Evolutionary conservation across 2,888 invertebrate genomes (phyloP), one percentile per base, ranked within the genome.

Genomic region (Sussaba pulchella): DNA sequence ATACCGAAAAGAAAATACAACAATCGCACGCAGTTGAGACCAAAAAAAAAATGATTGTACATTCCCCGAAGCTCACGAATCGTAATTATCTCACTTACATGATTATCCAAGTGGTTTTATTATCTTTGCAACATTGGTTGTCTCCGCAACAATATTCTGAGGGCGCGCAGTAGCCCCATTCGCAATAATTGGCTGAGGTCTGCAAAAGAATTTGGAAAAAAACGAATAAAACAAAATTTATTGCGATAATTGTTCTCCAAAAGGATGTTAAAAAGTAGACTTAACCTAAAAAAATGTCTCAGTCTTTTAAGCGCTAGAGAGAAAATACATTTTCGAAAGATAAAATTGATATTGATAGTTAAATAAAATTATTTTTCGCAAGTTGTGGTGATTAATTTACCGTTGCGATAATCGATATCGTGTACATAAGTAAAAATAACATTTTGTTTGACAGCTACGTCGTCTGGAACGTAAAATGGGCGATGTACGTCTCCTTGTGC

Each of bases 131-230:
- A 69, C 89, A 89, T 45, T 70, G 36, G 80, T 88, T 87, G 26
- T 84, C 76, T 1, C 70, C 87, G 70, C 89, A 89, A 70, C 89
- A 89, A 14, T 84, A 76, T 75, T 89, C 82, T 17, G 81, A 77
- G 31, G 79, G 54, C 6, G 79, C 26, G 57, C 89, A 89, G 17
- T 81, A 50, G 10, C 83, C 84, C 85, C 86, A 89, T 43, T 83
- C 78, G 70, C 89, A 89, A 63, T 89, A 86, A 80, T 84, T 59
- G 8, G 82, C 73, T 0, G 64, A 59, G 26, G 57, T 57, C 88
- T 86, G 66, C 45, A 83, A 83, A n/a, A 8, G 9, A 67, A n/a
- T n/a, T n/a, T n/a, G n/a, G n/a, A n/a, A n/a, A n/a, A n/a, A n/a
- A n/a, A n/a, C n/a, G n/a, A n/a, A n/a, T n/a, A n/a, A n/a, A n/a